phyloP scores from a whole-genome alignment of 2,888 invertebrate species.

The Thumatha senex region DNA sequence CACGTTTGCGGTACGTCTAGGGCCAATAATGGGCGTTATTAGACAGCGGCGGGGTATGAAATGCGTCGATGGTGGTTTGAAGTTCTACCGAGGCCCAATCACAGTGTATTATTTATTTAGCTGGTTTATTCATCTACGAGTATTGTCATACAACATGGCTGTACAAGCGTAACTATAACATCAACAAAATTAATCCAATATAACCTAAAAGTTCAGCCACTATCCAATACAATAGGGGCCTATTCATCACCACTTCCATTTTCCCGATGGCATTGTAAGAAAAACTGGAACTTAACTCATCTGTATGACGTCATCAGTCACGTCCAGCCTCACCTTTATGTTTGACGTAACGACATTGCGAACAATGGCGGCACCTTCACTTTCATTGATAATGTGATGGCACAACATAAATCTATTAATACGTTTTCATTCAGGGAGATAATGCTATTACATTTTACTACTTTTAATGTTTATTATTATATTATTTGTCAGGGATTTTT shows the following conservation, averaged over 20 bases:
- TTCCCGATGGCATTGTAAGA: slow-evolving; percentile 12
- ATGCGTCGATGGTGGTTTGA: too few species aligned
- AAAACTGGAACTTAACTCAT: slow-evolving; percentile 34
- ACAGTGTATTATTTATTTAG: too few species aligned
- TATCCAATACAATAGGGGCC: slow-evolving; percentile 18
- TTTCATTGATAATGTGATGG: slow-evolving; percentile 26
- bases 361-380: slow-evolving; percentile 23
- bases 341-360: slow-evolving; percentile 22
- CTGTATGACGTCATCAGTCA: slow-evolving; percentile 29
- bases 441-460: slow-evolving; percentile 19
- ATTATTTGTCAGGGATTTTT: too few species aligned
- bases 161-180: background rate
- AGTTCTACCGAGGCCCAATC: too few species aligned
- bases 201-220: slow-evolving; percentile 4
- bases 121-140: too few species aligned
- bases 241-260: slow-evolving; percentile 25
- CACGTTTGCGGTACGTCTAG: too few species aligned
- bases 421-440: slow-evolving; percentile 33
- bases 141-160: background rate
- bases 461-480: background rate
- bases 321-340: slow-evolving; percentile 23
- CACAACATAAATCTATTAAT: slow-evolving; percentile 42
- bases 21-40: too few species aligned
- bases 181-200: background rate
- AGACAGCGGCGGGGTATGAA: too few species aligned